Base-by-base conservation (phyloP, 1,140 invertebrate genomes). In the Chrysomallon squamiferum region DNA sequence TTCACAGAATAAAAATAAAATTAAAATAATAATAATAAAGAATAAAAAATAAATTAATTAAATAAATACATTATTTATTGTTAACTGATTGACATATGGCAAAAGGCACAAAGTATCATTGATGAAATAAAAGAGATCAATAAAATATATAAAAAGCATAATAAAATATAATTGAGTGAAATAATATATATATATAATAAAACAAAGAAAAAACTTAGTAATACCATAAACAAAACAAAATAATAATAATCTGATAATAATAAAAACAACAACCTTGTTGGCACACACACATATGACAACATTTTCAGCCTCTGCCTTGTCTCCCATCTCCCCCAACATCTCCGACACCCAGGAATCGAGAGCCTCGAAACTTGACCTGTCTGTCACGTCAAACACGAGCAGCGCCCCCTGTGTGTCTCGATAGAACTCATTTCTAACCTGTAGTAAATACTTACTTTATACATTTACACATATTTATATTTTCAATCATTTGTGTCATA, bases 391-490 rank as follows among this genome's bases (percentile, higher is more conserved):
- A 74, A 77, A 86, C 1, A 85, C 82, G 20, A 86, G 52, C 3
- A 86, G 64, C 32, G 79, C 81, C 25, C 83, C 85, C 61, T 86
- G 84, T 3, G 82, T 83, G 60, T 86, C 83, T 56, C 76, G 79
- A 65, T 86, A 86, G 67, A 86, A 86, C 65, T 86, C 85, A 75
- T 86, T 86, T 43, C 85, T 61, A 0, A 86, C 82, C 83, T 86
- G 43, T 11, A 68, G 62, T 30, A n/a, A n/a, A n/a, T n/a, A n/a
- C n/a, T n/a, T n/a, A n/a, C n/a, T n/a, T n/a, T n/a, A n/a, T n/a
- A n/a, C n/a, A n/a, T n/a, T n/a, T n/a, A n/a, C n/a, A n/a, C n/a
- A n/a, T n/a, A n/a, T n/a, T n/a, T n/a, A n/a, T n/a, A n/a, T n/a
- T n/a, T n/a, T n/a, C 20, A 4, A 11, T 25, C 52, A 56, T 29